Percentiles rank a stretch among this genome's conserved stretches.
Conservation (phyloP, 2,113 vertebrate genomes). For the Nesogale talazaci region DNA sequence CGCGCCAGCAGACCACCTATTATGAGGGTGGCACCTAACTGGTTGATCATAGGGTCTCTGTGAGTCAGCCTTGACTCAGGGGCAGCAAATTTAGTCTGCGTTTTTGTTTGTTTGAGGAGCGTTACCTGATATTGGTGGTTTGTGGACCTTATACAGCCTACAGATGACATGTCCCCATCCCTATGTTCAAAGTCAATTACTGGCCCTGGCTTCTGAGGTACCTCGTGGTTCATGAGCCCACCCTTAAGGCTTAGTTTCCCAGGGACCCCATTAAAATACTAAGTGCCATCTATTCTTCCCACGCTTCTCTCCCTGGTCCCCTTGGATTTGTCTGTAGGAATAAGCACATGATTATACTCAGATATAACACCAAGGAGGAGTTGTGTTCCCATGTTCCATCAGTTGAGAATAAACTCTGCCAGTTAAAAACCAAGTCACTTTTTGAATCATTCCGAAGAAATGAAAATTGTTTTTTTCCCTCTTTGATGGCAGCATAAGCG, state of each 20-base stretch:
- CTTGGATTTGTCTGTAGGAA: slow-evolving; percentile 44
- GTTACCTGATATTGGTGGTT: too few relatives aligned
- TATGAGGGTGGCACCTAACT: too few relatives aligned
- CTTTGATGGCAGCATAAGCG: slow-evolving; percentile 72
- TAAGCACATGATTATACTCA: slow-evolving; percentile 48
- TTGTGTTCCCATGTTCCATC: slow-evolving; percentile 55
- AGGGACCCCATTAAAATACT: slow-evolving; percentile 35
- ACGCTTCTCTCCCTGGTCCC: not conserved
- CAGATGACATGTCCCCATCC: too few relatives aligned
- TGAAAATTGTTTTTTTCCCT: slow-evolving; percentile 77
- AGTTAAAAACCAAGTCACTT: slow-evolving; percentile 72
- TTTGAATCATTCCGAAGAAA: slow-evolving; percentile 76
- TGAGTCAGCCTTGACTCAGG: too few relatives aligned
- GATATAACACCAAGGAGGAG: slow-evolving; percentile 29
- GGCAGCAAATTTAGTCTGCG: too few relatives aligned
- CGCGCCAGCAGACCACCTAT: too few relatives aligned
- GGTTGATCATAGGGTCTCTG: too few relatives aligned
- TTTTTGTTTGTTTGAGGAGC: too few relatives aligned
- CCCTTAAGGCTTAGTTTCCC: not conserved
- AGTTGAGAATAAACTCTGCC: slow-evolving; percentile 75
- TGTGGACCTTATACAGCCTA: too few relatives aligned
- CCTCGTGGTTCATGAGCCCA: not conserved
- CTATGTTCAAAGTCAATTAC: too few relatives aligned
- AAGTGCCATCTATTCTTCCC: slow-evolving; percentile 51
- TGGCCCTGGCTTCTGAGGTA: not conserved